A percentile compares a stretch with the other conserved stretches of the same genome.
Evolutionary conservation across 2,888 invertebrate species (phyloP).

Genomic region (Adelphocoris suturalis): DNA sequence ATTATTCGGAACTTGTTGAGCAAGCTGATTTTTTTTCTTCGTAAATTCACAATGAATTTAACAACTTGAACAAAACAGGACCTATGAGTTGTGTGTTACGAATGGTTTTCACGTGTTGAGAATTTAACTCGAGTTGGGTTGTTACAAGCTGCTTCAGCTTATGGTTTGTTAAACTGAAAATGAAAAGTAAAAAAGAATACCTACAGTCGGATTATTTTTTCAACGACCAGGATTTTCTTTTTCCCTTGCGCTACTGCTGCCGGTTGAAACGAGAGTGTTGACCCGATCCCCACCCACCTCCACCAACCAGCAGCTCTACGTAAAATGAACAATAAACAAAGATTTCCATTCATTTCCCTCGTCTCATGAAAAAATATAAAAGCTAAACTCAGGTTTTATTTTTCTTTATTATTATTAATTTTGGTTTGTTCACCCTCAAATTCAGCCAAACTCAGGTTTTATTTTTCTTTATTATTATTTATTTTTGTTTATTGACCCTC

Average conservation of each 20-base stretch:
- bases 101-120: too few species aligned
- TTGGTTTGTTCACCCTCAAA: background rate
- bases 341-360: background rate
- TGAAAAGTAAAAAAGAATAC: background rate
- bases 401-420: background rate
- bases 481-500: background rate
- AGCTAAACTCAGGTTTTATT: background rate
- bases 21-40: too few species aligned
- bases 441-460: background rate
- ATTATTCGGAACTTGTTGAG: too few species aligned
- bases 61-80: too few species aligned
- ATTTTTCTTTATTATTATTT: too few species aligned
- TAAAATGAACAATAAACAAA: constrained; percentile 14
- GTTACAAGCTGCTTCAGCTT: background rate
- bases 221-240: background rate
- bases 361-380: background rate
- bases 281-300: background rate
- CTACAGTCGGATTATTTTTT: background rate
- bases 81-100: too few species aligned
- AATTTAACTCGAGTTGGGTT: too few species aligned
- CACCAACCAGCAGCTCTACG: background rate
- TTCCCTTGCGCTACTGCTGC: background rate
- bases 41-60: too few species aligned
- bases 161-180: background rate
- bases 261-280: background rate